A percentile compares a stretch with the other conserved stretches of the same genome.
Conservation (phyloP, 2,888 invertebrate genomes). For the Amphimallon solstitiale region DNA sequence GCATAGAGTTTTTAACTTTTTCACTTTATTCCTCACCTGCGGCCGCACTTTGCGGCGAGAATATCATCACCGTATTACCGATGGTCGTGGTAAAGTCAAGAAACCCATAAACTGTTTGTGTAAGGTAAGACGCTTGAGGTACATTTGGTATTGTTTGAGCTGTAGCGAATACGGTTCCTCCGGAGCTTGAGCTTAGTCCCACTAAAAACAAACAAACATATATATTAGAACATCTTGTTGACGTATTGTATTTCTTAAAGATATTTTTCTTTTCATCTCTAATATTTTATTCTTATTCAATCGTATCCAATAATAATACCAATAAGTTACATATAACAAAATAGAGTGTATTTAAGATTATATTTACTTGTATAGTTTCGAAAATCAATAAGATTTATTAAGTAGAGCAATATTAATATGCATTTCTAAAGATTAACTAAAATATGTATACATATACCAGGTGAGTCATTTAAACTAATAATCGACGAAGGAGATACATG, state of each 20-base stretch:
- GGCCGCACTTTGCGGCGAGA: slow-evolving; percentile 87
- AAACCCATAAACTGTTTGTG: slow-evolving; percentile 94
- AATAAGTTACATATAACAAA: too few species aligned
- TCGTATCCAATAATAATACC: too few species aligned
- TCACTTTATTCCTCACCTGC: slow-evolving; percentile 68
- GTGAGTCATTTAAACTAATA: too few species aligned
- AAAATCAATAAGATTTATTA: too few species aligned
- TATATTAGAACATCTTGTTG: background rate
- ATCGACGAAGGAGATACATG: too few species aligned
- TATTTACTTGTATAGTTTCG: too few species aligned
- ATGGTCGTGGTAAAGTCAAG: slow-evolving; percentile 94
- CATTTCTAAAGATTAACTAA: too few species aligned
- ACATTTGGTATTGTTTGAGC: slow-evolving; percentile 13
- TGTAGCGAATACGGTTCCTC: slow-evolving; percentile 1
- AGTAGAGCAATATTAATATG: too few species aligned
- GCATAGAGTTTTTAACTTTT: too few species aligned
- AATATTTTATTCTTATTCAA: too few species aligned
- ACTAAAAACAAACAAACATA: slow-evolving; percentile 5
- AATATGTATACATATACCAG: too few species aligned
- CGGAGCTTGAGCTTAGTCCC: slow-evolving; percentile 14
- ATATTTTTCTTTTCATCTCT: background rate
- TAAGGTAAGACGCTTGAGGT: slow-evolving; percentile 67
- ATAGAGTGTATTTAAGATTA: too few species aligned
- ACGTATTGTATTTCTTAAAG: background rate
- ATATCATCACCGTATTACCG: slow-evolving; percentile 94